Evolutionary conservation across 92 coral and sea anemone species (phyloP).

Genomic region (Porites rus): DNA sequence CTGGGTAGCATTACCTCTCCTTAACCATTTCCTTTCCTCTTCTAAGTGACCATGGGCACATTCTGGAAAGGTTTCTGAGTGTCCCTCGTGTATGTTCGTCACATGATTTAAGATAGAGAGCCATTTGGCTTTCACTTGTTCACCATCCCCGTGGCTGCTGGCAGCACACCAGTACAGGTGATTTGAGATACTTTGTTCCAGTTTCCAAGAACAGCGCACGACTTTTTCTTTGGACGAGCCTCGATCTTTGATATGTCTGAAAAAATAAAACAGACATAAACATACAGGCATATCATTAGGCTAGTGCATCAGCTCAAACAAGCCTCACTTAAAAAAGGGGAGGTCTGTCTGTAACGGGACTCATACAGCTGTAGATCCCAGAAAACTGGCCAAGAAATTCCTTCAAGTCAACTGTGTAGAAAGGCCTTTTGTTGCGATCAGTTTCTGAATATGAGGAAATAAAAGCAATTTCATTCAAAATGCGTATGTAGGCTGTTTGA

Average conservation of each 20-base stretch:
- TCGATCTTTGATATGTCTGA: constrained; percentile 50
- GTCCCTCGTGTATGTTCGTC: constrained; percentile 50
- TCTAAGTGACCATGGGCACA: constrained; percentile 51
- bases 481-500: no score
- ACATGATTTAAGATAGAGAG: constrained; percentile 50
- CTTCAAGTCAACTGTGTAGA: no score
- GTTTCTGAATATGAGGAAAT: no score
- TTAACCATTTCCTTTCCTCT: constrained; percentile 17
- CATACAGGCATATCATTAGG: no score
- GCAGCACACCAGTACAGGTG: constrained; percentile 65
- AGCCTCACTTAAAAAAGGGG: no score
- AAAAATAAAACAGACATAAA: neutral
- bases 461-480: no score
- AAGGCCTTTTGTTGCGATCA: no score
- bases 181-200: constrained; percentile 61
- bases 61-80: constrained; percentile 27
- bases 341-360: no score
- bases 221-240: constrained; percentile 54
- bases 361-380: no score
- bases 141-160: constrained; percentile 50
- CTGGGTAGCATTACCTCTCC: neutral
- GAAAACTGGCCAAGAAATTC: no score
- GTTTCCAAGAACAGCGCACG: constrained; percentile 32
- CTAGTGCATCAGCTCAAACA: no score
- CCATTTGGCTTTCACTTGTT: constrained; percentile 57